Evolutionary conservation across 2,888 invertebrate genomes (phyloP).

Genomic region (Pelosia muscerda): DNA sequence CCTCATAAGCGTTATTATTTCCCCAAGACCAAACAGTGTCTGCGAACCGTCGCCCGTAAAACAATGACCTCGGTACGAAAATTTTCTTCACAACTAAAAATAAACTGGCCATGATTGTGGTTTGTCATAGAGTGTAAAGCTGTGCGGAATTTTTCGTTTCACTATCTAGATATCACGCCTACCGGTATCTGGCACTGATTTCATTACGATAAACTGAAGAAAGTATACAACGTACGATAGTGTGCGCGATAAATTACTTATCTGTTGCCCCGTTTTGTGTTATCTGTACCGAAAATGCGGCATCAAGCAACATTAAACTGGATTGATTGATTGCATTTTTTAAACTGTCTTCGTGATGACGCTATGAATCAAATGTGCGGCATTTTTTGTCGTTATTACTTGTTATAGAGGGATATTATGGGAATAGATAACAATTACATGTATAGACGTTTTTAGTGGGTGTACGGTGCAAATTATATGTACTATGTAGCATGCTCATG

Average conservation of each 20-base stretch:
- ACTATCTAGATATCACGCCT: conserved; percentile 42
- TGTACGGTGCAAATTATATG: too few species aligned
- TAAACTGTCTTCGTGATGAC: conserved; percentile 5
- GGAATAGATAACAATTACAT: too few species aligned
- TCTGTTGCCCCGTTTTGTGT: conserved; percentile 67
- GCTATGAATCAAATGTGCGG: not conserved
- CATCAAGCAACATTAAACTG: conserved; percentile 61
- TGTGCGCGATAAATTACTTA: conserved; percentile 64
- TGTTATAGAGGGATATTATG: not conserved
- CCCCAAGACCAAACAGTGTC: conserved; percentile 46
- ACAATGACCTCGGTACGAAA: conserved; percentile 64
- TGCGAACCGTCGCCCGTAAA: conserved; percentile 36
- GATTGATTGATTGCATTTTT: conserved; percentile 42
- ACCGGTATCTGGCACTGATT: conserved; percentile 67
- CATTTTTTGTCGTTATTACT: not conserved
- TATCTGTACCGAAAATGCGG: conserved; percentile 71
- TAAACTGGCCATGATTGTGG: conserved; percentile 50
- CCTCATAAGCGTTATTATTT: conserved; percentile 32
- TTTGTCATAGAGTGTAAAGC: conserved; percentile 39
- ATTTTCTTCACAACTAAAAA: conserved; percentile 61
- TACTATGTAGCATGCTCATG: too few species aligned
- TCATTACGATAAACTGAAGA: conserved; percentile 70
- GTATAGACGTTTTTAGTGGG: too few species aligned
- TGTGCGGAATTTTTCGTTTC: conserved; percentile 43
- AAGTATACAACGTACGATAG: conserved; percentile 77